These are phyloP conservation scores for Choloepus hoffmanni DNA, from an alignment of 2,113 vertebrate species.

Conservation along the genomic window DNA sequence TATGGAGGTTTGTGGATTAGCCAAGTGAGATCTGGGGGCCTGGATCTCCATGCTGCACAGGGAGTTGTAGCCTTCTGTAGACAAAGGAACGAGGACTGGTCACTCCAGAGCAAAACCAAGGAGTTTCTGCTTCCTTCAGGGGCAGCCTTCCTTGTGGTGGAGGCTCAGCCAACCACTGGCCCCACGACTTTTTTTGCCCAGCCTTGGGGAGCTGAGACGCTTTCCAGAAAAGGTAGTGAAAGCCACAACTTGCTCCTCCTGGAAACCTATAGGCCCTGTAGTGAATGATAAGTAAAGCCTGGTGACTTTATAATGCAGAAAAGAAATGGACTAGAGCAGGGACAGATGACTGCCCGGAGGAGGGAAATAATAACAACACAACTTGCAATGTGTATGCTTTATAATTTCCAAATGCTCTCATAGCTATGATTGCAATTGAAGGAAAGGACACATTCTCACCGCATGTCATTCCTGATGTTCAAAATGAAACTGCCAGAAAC, in stretches of 20 bases:
- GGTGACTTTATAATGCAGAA: neutral
- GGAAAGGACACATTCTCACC: accelerated
- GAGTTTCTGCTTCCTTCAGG: neutral
- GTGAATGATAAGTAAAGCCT: neutral
- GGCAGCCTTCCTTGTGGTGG: neutral
- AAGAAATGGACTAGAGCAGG: neutral
- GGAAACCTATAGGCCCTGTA: accelerated
- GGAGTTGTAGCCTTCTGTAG: neutral
- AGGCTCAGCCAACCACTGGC: no score
- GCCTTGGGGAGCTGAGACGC: neutral
- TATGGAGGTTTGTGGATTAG: neutral
- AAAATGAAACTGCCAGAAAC: neutral
- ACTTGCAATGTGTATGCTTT: accelerated
- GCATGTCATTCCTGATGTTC: neutral
- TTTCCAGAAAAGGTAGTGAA: neutral
- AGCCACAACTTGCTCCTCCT: neutral
- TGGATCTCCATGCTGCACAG: neutral
- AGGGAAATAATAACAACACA: neutral
- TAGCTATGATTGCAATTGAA: accelerated
- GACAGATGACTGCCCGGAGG: accelerated
- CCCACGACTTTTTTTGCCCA: no score
- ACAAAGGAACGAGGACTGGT: neutral
- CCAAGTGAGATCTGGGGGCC: neutral
- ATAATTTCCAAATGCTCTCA: neutral
- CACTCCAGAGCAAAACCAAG: neutral